Evolutionary conservation across 2,113 vertebrate species (phyloP).

Genomic region (Oryzias melastigma): DNA sequence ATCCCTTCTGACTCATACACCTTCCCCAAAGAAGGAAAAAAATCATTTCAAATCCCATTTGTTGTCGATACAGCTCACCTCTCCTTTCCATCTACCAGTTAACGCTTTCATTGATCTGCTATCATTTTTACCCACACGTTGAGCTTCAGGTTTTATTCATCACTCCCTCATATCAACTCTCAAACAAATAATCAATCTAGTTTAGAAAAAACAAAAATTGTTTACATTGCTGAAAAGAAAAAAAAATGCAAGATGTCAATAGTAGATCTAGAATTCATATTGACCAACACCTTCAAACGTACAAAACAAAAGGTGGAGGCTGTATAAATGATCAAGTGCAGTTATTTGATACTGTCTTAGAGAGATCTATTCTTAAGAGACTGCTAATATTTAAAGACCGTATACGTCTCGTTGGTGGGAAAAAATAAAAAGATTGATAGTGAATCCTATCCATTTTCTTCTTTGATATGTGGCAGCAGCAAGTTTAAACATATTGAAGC

Average conservation of each 20-base stretch:
- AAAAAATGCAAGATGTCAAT: neutral
- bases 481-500: too few relatives aligned
- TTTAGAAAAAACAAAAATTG: neutral
- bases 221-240: neutral
- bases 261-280: slow-evolving; percentile 1
- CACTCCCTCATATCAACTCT: neutral
- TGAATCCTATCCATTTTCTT: too few relatives aligned
- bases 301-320: neutral
- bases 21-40: neutral
- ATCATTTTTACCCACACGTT: neutral
- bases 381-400: neutral
- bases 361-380: slow-evolving; percentile 11
- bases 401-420: neutral
- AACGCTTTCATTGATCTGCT: neutral
- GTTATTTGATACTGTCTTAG: slow-evolving; percentile 5
- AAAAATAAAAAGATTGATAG: too few relatives aligned
- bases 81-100: neutral
- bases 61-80: neutral
- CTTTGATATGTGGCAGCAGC: too few relatives aligned
- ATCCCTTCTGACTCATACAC: neutral
- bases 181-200: neutral
- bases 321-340: neutral
- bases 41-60: neutral
- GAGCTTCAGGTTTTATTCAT: neutral
- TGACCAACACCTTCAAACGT: neutral